Percentiles rank a stretch among this genome's conserved stretches.
Evolutionary conservation across 2,797 vertebrate species (phyloP).

Genomic region (Enteromius trimaculatus): DNA sequence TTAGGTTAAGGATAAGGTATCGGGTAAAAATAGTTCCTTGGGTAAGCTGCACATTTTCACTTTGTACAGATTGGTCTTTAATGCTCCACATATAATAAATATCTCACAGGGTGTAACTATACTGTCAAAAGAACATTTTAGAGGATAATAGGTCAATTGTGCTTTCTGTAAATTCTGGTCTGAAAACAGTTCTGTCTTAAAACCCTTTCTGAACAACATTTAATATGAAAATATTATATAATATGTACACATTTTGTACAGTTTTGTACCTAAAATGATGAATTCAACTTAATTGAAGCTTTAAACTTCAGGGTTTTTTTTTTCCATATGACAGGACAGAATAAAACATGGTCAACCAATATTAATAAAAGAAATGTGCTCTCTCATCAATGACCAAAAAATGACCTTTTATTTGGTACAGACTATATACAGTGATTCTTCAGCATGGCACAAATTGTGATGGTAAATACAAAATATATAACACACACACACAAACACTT

Average conservation of each 20-base stretch:
- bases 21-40: background rate
- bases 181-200: background rate
- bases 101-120: background rate
- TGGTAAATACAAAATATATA: slow-evolving; percentile 4
- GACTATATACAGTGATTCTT: slow-evolving; percentile 12
- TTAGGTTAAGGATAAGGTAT: background rate
- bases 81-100: background rate
- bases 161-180: too few species aligned
- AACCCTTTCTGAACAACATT: background rate
- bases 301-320: background rate
- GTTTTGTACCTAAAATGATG: background rate
- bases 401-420: slow-evolving; percentile 18
- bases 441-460: background rate
- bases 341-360: background rate
- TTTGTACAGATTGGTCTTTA: background rate
- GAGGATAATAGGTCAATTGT: too few species aligned
- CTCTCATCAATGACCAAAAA: background rate
- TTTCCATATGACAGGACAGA: background rate
- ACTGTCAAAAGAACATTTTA: background rate
- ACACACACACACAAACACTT: background rate
- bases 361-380: background rate
- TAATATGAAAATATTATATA: background rate
- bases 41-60: background rate
- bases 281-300: background rate
- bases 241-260: background rate